Percentiles rank a stretch among this genome's conserved stretches.
These are phyloP conservation scores for Heptranchias perlo DNA, from an alignment of 2,113 vertebrate genomes.

Conservation along the genomic window DNA sequence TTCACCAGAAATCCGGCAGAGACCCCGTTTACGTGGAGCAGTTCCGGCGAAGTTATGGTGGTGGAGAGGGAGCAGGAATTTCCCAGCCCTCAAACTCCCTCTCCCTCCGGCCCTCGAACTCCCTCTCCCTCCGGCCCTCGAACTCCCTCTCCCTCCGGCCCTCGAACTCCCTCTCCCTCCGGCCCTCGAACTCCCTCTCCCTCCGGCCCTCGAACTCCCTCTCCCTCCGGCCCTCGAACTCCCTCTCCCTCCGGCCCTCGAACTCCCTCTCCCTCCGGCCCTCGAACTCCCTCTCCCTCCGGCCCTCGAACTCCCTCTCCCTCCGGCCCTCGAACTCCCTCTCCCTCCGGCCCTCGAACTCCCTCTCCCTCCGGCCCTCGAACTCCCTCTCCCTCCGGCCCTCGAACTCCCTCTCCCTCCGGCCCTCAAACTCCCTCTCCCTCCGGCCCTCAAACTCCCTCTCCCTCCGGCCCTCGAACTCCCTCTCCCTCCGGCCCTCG, in stretches of 20 bases:
- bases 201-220: neutral
- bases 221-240: neutral
- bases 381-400: neutral
- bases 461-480: too few relatives aligned
- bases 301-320: neutral
- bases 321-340: neutral
- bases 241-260: neutral
- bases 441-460: neutral
- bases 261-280: neutral
- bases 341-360: neutral
- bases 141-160: neutral
- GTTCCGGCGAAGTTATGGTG: neutral
- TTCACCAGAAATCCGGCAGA: neutral
- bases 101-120: neutral
- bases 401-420: neutral
- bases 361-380: neutral
- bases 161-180: neutral
- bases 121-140: neutral
- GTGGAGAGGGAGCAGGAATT: neutral
- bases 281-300: neutral
- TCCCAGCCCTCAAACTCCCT: neutral
- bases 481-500: too few relatives aligned
- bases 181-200: neutral
- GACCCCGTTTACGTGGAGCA: neutral
- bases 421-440: neutral